Evolutionary conservation across 2,888 invertebrate species (phyloP), one percentile per base, ranked within the genome.

Genomic region (Pinctada fucata): DNA sequence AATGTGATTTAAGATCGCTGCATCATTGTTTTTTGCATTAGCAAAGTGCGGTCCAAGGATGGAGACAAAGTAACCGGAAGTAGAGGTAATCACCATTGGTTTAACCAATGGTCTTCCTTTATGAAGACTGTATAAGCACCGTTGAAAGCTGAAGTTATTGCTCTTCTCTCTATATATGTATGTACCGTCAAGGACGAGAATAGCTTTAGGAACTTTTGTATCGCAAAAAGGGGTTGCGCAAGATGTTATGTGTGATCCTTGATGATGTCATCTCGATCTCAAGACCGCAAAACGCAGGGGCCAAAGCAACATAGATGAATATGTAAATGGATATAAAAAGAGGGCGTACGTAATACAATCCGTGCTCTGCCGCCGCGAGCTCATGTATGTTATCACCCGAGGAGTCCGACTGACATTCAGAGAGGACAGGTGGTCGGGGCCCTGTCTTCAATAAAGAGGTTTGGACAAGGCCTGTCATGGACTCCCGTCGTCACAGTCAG

Each of bases 101-200:
- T 83, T 82, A 5, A 84, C 77, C 2, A 81, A 67, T 2, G 79
- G 79, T 13, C 80, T 50, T 13, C 80, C 80, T 72, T 84, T 82
- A 63, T 83, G 82, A 3, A 81, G 4, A 16, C 79, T 76, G 49
- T 72, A 84, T 0, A 76, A 66, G 2, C 80, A 65, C 5, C 81
- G 48, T 72, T 82, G 81, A 63, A 84, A 84, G 0, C 16, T 3
- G 47, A 81, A 82, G 51, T 84, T 78, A 64, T 77, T 72, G 13
- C 72, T 75, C 50, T 84, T 82, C 2, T 84, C n/a, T 10, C 81
- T 81, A 58, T 80, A 84, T n/a, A 81, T 83, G 52, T 80, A 84
- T 16, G 82, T 84, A 3, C 82, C 83, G 75, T 82, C 83, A 5
- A 82, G 16, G 3, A 80, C 82, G 3, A 84, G 63, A 45, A 82